Conservation (phyloP, 2,888 invertebrate species). For the Resseliella maxima region DNA sequence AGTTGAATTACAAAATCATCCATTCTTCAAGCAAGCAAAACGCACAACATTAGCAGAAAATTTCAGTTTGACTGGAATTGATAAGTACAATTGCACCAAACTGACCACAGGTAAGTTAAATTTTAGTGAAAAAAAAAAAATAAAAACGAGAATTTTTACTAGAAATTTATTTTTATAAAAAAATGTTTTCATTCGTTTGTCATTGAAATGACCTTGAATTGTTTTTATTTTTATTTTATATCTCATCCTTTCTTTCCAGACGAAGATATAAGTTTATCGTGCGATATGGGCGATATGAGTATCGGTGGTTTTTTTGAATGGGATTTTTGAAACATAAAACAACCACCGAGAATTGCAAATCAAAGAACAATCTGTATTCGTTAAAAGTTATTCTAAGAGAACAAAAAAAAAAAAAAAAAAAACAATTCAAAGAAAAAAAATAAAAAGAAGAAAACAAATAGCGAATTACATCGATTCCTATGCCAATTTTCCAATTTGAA, state of each 20-base stretch:
- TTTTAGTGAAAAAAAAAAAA: background rate
- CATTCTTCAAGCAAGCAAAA: constrained; percentile 78
- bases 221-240: background rate
- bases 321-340: constrained; percentile 60
- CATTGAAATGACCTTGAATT: too few species aligned
- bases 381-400: background rate
- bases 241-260: constrained; percentile 59
- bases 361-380: too few species aligned
- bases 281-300: constrained; percentile 62
- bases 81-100: constrained; percentile 62
- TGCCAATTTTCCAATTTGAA: constrained; percentile 23
- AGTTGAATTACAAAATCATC: constrained; percentile 76
- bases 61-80: constrained; percentile 63
- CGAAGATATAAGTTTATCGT: constrained; percentile 62
- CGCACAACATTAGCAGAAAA: constrained; percentile 65
- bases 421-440: background rate
- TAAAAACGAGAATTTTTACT: too few species aligned
- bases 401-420: background rate
- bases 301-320: constrained; percentile 62
- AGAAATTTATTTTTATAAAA: too few species aligned
- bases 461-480: background rate
- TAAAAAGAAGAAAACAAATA: background rate
- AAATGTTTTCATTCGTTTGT: too few species aligned
- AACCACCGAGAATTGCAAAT: too few species aligned
- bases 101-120: constrained; percentile 57